A percentile compares a stretch with the other conserved stretches of the same genome.
These are phyloP conservation scores for Pseudomyrmex gracilis DNA, from an alignment of 1,140 invertebrate genomes.

Conservation along the genomic window DNA sequence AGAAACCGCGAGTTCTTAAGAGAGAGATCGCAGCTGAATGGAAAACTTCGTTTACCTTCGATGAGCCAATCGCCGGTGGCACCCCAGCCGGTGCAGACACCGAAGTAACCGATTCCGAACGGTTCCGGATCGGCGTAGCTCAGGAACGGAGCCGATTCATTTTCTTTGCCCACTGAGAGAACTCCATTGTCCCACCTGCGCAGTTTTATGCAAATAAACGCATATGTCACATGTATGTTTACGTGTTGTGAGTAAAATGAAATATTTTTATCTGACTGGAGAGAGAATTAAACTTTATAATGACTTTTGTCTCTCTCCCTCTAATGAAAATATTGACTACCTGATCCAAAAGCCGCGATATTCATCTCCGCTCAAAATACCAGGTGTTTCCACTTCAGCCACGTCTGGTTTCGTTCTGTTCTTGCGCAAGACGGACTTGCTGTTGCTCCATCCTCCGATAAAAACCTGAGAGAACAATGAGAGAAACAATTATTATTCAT, in stretches of 20 bases:
- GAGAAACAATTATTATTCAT: neutral
- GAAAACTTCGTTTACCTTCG: conserved; percentile 87
- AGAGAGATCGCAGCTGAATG: neutral
- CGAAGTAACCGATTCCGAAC: conserved; percentile 90
- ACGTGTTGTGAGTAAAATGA: neutral
- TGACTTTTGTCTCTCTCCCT: neutral
- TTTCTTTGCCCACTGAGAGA: conserved; percentile 89
- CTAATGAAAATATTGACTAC: conserved; percentile 57
- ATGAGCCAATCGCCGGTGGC: conserved; percentile 93
- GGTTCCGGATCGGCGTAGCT: conserved; percentile 89
- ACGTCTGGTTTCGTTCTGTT: conserved; percentile 92
- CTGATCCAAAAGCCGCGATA: conserved; percentile 93
- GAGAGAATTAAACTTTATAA: neutral
- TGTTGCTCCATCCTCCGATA: conserved; percentile 93
- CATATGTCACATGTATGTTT: neutral
- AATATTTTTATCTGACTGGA: too few relatives aligned
- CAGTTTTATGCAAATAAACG: neutral
- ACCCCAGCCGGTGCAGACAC: conserved; percentile 94
- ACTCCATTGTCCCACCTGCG: conserved; percentile 88
- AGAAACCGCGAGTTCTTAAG: neutral
- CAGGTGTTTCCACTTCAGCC: conserved; percentile 89
- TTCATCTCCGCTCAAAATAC: conserved; percentile 89
- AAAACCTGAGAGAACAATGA: conserved; percentile 87
- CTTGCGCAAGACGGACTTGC: conserved; percentile 93
- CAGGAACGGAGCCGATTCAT: conserved; percentile 90